Conservation (phyloP, 2,113 vertebrate species). For the Lepisosteus osseus region DNA sequence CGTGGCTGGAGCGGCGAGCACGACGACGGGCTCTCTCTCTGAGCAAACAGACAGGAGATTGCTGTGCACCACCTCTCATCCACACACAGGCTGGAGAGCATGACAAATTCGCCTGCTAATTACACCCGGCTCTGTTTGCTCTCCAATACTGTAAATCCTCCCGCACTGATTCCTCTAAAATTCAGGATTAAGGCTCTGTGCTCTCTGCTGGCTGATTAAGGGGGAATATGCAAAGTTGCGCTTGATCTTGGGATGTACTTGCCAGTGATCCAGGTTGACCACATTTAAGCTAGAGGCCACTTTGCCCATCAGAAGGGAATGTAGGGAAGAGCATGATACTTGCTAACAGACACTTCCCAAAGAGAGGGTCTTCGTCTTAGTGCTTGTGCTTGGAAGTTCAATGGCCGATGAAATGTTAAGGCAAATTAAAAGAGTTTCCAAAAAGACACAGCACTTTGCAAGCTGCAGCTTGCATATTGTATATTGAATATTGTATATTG, state of each 20-base stretch:
- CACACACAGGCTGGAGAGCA: slow-evolving; percentile 80
- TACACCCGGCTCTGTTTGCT: slow-evolving; percentile 85
- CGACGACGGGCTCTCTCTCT: slow-evolving; percentile 68
- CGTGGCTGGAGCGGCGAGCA: slow-evolving; percentile 73
- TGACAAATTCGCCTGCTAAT: slow-evolving; percentile 90
- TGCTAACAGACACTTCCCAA: background rate
- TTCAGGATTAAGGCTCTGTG: slow-evolving; percentile 71
- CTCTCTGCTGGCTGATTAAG: slow-evolving; percentile 4
- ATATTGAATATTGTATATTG: no score
- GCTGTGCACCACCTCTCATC: slow-evolving; percentile 77
- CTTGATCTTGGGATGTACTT: background rate
- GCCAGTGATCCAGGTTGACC: background rate
- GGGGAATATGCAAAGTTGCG: slow-evolving; percentile 7
- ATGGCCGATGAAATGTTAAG: no score
- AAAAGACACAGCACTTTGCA: no score
- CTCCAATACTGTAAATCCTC: slow-evolving; percentile 87
- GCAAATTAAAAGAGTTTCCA: no score
- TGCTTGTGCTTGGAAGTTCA: background rate
- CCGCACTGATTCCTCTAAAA: slow-evolving; percentile 74
- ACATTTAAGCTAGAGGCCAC: background rate
- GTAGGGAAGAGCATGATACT: background rate
- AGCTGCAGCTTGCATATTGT: no score
- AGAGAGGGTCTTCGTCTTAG: background rate
- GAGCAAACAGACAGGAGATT: slow-evolving; percentile 87
- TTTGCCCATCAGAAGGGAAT: no score